These are phyloP conservation scores for Bilobella aurantiaca DNA, from an alignment of 1,140 invertebrate species.

Conservation along the genomic window DNA sequence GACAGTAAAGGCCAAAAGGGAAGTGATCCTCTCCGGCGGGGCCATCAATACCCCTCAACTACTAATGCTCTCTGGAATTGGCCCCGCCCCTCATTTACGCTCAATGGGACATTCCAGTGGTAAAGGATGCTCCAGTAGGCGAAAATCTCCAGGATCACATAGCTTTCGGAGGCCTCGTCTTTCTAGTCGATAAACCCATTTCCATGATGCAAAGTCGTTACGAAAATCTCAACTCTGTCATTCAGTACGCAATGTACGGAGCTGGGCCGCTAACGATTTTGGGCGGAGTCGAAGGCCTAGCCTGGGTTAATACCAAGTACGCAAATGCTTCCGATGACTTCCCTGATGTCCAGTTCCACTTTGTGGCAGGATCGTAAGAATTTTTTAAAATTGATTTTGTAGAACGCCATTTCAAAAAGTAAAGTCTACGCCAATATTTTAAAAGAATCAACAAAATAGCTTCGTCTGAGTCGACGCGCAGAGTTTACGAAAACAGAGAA, in stretches of 20 bases:
- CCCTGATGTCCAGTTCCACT: constrained; percentile 86
- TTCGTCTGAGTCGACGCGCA: too few relatives aligned
- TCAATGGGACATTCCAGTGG: constrained; percentile 36
- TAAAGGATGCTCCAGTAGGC: constrained; percentile 47
- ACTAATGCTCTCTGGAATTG: constrained; percentile 50
- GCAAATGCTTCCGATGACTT: constrained; percentile 70
- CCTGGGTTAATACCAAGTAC: constrained; percentile 84
- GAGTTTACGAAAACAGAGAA: too few relatives aligned
- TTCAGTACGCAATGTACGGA: constrained; percentile 66
- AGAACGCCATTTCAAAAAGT: neutral
- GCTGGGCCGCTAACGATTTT: constrained; percentile 75
- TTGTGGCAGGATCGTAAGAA: constrained; percentile 65
- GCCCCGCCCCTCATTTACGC: constrained; percentile 44
- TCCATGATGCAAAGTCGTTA: constrained; percentile 67
- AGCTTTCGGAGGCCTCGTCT: constrained; percentile 60
- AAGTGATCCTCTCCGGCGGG: constrained; percentile 49
- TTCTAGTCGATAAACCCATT: constrained; percentile 65
- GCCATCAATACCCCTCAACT: constrained; percentile 51
- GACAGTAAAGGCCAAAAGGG: constrained; percentile 41
- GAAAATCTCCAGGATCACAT: constrained; percentile 62
- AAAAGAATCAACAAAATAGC: too few relatives aligned
- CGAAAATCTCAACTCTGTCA: constrained; percentile 61
- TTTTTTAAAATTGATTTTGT: neutral
- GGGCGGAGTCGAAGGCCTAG: constrained; percentile 80
- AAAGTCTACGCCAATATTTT: too few relatives aligned